Evolutionary conservation across 2,797 vertebrate genomes (phyloP).

Genomic region (Chelon auratus): DNA sequence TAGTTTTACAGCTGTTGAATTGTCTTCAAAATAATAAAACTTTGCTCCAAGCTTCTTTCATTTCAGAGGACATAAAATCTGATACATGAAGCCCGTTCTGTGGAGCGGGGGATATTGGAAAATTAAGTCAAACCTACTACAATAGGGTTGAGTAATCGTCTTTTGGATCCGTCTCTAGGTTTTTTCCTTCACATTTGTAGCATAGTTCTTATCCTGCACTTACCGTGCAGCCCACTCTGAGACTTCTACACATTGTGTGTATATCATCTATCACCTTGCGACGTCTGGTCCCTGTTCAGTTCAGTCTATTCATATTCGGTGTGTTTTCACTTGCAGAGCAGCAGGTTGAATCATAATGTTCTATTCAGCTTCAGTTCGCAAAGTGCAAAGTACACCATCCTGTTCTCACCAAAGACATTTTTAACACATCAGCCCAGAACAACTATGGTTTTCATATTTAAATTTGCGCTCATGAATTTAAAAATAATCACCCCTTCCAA

Average conservation of each 20-base stretch:
- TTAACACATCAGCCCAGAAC: constrained; percentile 61
- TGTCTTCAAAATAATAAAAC: constrained; percentile 55
- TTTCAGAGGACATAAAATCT: constrained; percentile 60
- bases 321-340: constrained; percentile 45
- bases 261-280: constrained; percentile 37
- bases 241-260: constrained; percentile 17
- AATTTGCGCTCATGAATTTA: constrained; percentile 65
- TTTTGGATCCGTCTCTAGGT: constrained; percentile 13
- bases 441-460: constrained; percentile 67
- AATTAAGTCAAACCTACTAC: constrained; percentile 44
- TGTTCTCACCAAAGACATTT: constrained; percentile 68
- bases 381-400: constrained; percentile 52
- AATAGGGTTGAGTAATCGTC: constrained; percentile 46
- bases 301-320: constrained; percentile 30
- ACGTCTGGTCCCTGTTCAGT: constrained; percentile 27
- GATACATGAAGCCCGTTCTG: constrained; percentile 48
- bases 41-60: constrained; percentile 42
- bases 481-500: constrained; percentile 47
- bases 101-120: constrained; percentile 52
- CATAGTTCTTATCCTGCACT: constrained; percentile 19
- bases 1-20: constrained; percentile 55
- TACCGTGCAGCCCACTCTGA: constrained; percentile 11
- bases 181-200: constrained; percentile 22
- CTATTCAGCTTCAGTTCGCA: constrained; percentile 65
- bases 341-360: constrained; percentile 72